Base-by-base conservation (phyloP, 2,797 vertebrate species). In the Neosilurus hyrtlii region DNA sequence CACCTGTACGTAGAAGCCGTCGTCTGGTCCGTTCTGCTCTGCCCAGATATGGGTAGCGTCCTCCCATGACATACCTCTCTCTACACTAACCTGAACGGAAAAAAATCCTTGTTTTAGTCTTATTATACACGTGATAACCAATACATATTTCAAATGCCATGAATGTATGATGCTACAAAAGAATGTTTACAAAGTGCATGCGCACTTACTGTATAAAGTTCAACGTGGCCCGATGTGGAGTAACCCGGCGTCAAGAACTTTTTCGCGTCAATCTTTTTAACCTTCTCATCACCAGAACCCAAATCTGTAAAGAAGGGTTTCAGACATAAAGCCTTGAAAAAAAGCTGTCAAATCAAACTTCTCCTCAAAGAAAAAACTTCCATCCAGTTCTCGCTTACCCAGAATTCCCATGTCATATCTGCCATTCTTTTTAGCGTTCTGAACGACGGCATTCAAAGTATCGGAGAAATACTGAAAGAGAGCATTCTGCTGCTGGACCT, bases 341-440 rank as follows among this genome's bases (percentile, higher is more conserved):
- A 22, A 51, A 12, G 16, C 12, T 9, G 20, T 24, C 18, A 57
- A 59, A 22, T 4, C 37, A 35, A 14, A 6, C 22, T 43, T 14
- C n/a, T 4, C 6, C 9, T 24, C 26, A 30, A 11, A 9, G 8
- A 6, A 22, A 9, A 11, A 6, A 22, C 54, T 22, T 22, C 5
- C 16, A 65, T 52, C 3, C 9, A 0, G 24, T 35, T 76, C 43
- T 12, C 15, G 49, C 77, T 94, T 92, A 98, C 98, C 98, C 22
- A 99, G 93, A 90, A 99, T 99, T 82, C 98, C 98, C 98, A 99
- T 99, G 88, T 99, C 98, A 0, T 99, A 99, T 96, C 96, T 93
- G 83, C 98, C 98, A 11, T 96, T 99, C 92, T 96, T 98, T 89
- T 99, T 99, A 56, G 98, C 98, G 87, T 99, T 98, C 86, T 96